Base-by-base conservation (phyloP, 2,113 vertebrate genomes). In the Seriola aureovittata region DNA sequence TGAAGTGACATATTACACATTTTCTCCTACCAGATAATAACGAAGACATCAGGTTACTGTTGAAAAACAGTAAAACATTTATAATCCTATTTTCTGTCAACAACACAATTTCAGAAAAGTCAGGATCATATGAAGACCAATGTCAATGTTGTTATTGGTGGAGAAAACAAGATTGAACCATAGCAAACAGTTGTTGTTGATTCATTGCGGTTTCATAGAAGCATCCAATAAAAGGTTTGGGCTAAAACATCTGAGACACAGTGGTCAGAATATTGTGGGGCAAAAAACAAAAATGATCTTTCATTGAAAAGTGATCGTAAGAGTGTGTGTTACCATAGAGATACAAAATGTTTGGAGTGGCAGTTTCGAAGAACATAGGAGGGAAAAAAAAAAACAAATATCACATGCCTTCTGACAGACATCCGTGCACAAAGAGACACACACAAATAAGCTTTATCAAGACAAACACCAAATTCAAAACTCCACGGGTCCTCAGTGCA, bases 11-110 rank as follows among this genome's bases (percentile, higher is more conserved):
- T 34, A 46, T 66, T 63, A 23, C 50, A 23, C 50, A 52, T 4
- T 71, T 63, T 69, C 13, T 65, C 14, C 55, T 80, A 32, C 46
- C 32, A 58, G 38, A 44, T 40, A 65, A 71, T 79, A 77, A 60
- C 23, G 10, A 64, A 67, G 29, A 10, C 25, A 64, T 42, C 1
- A 4, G 67, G 19, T 44, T 72, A 19, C 23, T n/a, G 10, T 42
- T 16, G 71, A 40, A 59, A 44, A 44, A 17, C 1, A 5, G 21
- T 55, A 29, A 29, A 29, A 29, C 9, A 9, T 44, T 59, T 36
- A 3, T 34, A 14, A 14, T 50, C 0, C 19, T 46, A 29, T 65
- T 57, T 62, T 81, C 8, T 42, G 5, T 44, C 32, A 52, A 19
- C 10, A 44, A 8, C 12, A 1, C 54, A 44, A 58, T 67, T 69